Conservation (phyloP, 92 coral and sea anemone genomes). For the Bergia puertoricense region DNA sequence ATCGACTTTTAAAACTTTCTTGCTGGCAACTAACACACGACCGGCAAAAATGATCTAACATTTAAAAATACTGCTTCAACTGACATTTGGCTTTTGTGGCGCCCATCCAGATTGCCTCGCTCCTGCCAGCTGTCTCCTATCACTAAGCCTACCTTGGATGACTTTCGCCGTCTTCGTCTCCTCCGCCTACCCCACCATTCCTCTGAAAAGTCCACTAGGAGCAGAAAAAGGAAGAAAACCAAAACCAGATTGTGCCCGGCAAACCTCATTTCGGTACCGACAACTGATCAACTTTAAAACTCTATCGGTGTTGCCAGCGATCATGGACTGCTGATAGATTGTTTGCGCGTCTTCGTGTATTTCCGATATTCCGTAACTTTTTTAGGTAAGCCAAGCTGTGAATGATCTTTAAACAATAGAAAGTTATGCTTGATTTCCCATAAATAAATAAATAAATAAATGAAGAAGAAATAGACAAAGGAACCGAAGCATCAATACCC, state of each 20-base stretch:
- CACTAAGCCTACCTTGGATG: background rate
- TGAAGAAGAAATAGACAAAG: background rate
- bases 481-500: background rate
- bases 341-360: background rate
- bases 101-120: no score
- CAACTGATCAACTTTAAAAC: background rate
- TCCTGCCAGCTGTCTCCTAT: no score
- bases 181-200: slow-evolving; percentile 21
- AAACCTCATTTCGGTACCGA: background rate
- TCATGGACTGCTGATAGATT: background rate
- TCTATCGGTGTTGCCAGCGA: background rate
- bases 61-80: no score
- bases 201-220: slow-evolving; percentile 23
- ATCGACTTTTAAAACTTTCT: no score
- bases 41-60: no score
- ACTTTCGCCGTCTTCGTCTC: slow-evolving; percentile 8
- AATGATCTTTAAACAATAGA: background rate
- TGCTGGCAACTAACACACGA: no score
- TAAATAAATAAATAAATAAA: background rate
- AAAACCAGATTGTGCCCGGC: background rate
- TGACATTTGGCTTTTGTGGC: no score
- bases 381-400: background rate
- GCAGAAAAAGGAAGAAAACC: slow-evolving; percentile 3
- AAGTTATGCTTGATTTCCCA: background rate
- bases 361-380: background rate